Conservation (phyloP, 2,797 vertebrate genomes). For the Stomatorhinus walkeri region DNA sequence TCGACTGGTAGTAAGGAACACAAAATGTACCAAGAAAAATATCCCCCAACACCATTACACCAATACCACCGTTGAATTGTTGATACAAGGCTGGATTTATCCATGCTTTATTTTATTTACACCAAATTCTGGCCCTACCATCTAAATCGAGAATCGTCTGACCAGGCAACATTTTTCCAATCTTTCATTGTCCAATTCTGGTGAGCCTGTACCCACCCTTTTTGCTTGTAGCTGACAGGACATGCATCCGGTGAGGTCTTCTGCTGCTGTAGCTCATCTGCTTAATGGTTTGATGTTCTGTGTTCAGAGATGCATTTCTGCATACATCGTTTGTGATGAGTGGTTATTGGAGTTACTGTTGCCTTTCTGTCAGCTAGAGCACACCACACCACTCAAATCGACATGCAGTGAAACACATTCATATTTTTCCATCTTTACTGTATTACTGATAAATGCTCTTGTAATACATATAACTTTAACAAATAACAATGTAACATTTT, state of each 20-base stretch:
- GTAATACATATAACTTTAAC: not conserved
- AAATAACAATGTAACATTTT: not conserved
- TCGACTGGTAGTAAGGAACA: not conserved
- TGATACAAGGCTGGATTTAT: not conserved
- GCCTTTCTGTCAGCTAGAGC: not conserved
- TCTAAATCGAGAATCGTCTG: not conserved
- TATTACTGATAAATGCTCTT: not conserved
- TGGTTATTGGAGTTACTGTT: not conserved
- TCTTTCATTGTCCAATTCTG: not conserved
- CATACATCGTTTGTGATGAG: not conserved
- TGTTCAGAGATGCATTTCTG: not conserved
- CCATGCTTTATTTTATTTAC: not conserved
- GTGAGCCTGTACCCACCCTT: not conserved
- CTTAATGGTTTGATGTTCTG: not conserved
- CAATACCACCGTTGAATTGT: not conserved
- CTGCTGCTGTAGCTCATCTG: not conserved
- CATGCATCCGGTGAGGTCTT: not conserved
- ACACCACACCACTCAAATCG: not conserved
- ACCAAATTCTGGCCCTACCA: not conserved
- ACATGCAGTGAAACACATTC: not conserved
- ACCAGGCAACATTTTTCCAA: not conserved
- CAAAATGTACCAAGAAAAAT: not conserved
- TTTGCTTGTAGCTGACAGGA: not conserved
- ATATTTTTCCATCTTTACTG: not conserved
- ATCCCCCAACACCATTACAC: not conserved